Conservation (phyloP, 2,888 invertebrate genomes). For the Parnassius glacialis region DNA sequence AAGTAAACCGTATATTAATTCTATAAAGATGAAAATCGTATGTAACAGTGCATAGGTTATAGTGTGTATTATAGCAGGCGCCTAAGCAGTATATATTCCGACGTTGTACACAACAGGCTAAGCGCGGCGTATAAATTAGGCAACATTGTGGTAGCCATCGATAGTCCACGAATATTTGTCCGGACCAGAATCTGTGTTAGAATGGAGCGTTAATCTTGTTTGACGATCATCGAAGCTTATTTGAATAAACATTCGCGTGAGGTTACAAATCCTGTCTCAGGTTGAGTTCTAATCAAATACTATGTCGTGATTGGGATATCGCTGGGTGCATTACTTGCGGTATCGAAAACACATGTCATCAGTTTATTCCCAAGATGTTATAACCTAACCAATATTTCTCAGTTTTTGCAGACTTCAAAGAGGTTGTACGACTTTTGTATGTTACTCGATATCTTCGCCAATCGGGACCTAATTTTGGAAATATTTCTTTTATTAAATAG, state of each 20-base stretch:
- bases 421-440: too few relatives aligned
- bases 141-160: constrained; percentile 20
- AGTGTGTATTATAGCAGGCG: constrained; percentile 4
- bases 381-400: too few relatives aligned
- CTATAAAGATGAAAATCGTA: constrained; percentile 2
- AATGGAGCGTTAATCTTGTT: constrained; percentile 23
- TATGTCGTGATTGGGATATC: neutral
- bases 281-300: constrained; percentile 16
- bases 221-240: constrained; percentile 23
- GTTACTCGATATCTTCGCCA: too few relatives aligned
- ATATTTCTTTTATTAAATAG: too few relatives aligned
- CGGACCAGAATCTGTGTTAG: constrained; percentile 10
- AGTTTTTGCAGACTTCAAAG: too few relatives aligned
- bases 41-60: constrained; percentile 9
- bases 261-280: constrained; percentile 23
- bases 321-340: neutral
- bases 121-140: constrained; percentile 23
- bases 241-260: constrained; percentile 21
- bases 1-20: neutral
- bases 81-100: constrained; percentile 22
- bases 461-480: too few relatives aligned
- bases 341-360: too few relatives aligned
- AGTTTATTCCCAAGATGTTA: too few relatives aligned
- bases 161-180: constrained; percentile 26
- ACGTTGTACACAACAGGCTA: constrained; percentile 17